Conservation (phyloP, 2,113 vertebrate genomes). For the Ibidorhyncha struthersii region DNA sequence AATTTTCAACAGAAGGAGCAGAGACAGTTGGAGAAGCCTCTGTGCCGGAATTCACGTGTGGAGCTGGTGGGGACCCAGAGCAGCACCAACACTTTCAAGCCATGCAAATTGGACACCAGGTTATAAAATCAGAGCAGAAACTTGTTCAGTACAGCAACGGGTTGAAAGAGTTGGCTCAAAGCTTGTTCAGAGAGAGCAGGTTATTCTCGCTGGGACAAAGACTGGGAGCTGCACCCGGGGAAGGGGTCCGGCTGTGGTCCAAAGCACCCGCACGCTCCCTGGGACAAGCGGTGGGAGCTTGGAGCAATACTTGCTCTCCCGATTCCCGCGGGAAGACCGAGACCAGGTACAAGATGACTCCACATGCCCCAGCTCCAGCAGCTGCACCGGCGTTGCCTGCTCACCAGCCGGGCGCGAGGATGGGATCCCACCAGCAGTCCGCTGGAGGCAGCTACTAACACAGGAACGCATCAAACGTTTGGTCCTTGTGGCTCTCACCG, state of each 20-base stretch:
- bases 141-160: not conserved
- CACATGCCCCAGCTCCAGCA: not conserved
- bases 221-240: not conserved
- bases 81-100: not conserved
- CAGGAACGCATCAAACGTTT: not conserved
- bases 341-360: not conserved
- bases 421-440: not conserved
- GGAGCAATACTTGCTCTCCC: not conserved
- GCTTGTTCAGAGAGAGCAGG: not conserved
- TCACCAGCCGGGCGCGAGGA: not conserved
- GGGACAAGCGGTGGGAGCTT: fast-evolving
- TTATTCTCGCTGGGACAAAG: not conserved
- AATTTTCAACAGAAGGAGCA: not conserved
- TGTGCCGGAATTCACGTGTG: not conserved
- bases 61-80: not conserved
- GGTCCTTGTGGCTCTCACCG: not conserved
- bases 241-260: not conserved
- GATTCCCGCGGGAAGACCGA: fast-evolving
- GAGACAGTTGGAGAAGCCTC: not conserved
- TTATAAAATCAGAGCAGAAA: not conserved
- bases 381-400: fast-evolving
- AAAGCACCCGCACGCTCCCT: not conserved
- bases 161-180: not conserved
- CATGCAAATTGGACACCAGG: fast-evolving
- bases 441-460: not conserved